Evolutionary conservation across 1,140 invertebrate species (phyloP), one percentile per base, ranked within the genome.

Genomic region (Protaetia brevitarsis): DNA sequence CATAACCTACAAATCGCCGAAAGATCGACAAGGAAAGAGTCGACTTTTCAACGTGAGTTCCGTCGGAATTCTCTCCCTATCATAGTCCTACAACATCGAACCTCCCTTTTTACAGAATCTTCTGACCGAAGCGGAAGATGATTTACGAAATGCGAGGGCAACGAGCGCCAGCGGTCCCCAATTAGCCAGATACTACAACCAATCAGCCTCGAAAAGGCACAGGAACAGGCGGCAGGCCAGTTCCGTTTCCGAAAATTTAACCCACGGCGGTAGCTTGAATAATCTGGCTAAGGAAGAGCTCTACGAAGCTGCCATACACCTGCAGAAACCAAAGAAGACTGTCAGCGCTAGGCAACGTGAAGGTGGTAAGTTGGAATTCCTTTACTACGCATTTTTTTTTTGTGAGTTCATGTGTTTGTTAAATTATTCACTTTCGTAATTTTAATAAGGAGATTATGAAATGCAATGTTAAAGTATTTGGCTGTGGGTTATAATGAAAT

Each of bases 21-120:
- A 89, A 81, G 89, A 91, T 77, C 81, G 88, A 63, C 88, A 89
- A 78, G 88, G 88, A 71, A 89, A 90, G 78, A 90, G 88, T 72
- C 83, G 82, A 76, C 82, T 90, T 21, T 91, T 91, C 77, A 88
- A 89, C 81, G 89, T 90, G 79, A 79, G 74, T 67, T 34, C 36
- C n/a, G 5, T 58, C 11, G 16, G 23, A n/a, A 63, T 34, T n/a
- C 7, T n/a, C 7, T 34, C 31, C 31, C 7, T 34, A n/a, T 7
- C 31, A 34, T 34, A 6, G 23, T 31, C 57, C 16, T 37, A 11
- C 16, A 16, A 37, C 16, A 37, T 3, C 10, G 3, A 11, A 37
- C n/a, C n/a, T 37, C 10, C 65, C 67, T 67, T 21, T 61, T 72
- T 73, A 61, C 67, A 86, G 84, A 81, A 84, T 75, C 79, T 87